Evolutionary conservation across 2,113 vertebrate species (phyloP).

Genomic region (Poeciliopsis prolifica): DNA sequence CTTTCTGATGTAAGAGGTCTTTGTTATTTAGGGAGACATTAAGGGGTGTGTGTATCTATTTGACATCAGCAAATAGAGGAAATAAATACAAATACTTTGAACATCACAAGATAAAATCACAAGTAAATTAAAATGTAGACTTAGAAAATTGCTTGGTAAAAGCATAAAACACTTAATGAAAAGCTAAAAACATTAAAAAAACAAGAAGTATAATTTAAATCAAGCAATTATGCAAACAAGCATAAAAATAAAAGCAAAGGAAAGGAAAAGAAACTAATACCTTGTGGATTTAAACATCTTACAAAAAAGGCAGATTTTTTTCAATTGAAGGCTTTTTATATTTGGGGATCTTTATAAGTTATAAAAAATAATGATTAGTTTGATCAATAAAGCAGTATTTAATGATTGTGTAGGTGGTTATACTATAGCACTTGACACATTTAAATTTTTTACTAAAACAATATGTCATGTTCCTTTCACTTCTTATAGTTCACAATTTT

Average conservation of each 20-base stretch:
- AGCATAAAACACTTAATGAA: background rate
- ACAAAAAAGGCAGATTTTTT: constrained; percentile 3
- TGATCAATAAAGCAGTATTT: background rate
- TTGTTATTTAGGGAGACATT: background rate
- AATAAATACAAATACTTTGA: background rate
- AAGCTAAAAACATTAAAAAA: background rate
- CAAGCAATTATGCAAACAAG: constrained; percentile 1
- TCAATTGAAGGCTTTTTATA: constrained; percentile 3
- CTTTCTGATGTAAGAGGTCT: background rate
- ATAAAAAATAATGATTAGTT: background rate
- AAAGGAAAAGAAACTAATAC: background rate
- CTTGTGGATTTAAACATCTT: background rate
- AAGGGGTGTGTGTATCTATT: background rate
- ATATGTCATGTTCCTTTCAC: no score
- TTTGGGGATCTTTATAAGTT: background rate
- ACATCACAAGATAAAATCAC: background rate
- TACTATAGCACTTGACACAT: no score
- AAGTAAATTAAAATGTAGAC: background rate
- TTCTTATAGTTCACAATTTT: no score
- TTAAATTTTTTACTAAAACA: no score
- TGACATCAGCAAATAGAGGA: background rate
- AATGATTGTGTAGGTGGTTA: no score
- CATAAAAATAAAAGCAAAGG: background rate
- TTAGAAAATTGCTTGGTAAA: background rate
- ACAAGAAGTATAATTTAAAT: background rate